Evolutionary conservation across 2,797 vertebrate genomes (phyloP), one percentile per base, ranked within the genome.

Genomic region (Sebastes diaconus): DNA sequence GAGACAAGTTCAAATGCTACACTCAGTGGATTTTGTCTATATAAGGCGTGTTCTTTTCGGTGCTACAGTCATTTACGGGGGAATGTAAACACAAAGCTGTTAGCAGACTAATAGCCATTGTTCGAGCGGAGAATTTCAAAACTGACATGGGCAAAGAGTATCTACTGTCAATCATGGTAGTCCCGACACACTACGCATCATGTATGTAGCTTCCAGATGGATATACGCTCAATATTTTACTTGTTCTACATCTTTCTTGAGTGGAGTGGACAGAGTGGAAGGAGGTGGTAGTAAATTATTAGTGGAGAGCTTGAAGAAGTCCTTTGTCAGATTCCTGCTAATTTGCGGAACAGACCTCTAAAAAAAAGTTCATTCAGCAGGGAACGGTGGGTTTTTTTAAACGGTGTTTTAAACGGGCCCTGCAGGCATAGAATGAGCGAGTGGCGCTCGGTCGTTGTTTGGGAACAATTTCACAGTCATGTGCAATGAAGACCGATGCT

Each of bases 71-170:
- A 79, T 92, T 88, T 86, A 86, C 71, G 27, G 65, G 71, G 82
- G 87, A 93, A 91, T 88, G 88, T 93, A 93, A 91, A 94, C 86
- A 85, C 77, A 25, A 36, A 79, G 55, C 85, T 74, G 88, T 83
- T 81, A 73, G 87, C 77, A 80, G 81, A 80, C 85, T 82, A 89
- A 89, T 83, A 79, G 73, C 76, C 61, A 81, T 83, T 75, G 61
- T 81, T 78, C 3, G 6, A 81, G 27, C 66, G 69, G 69, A 64
- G 81, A 65, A 73, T 69, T 71, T 66, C 8, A 39, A 16, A 82
- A 80, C 69, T 50, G 36, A 76, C 29, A 46, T 1, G 3, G 5
- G 14, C 34, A 46, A 39, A 73, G 27, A 46, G 32, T 9, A 27
- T 81, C 52, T 54, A 25, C 12, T 67, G 70, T 55, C 1, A 3